Evolutionary conservation across 2,888 invertebrate genomes (phyloP).

Genomic region (Agonopterix subpropinquella): DNA sequence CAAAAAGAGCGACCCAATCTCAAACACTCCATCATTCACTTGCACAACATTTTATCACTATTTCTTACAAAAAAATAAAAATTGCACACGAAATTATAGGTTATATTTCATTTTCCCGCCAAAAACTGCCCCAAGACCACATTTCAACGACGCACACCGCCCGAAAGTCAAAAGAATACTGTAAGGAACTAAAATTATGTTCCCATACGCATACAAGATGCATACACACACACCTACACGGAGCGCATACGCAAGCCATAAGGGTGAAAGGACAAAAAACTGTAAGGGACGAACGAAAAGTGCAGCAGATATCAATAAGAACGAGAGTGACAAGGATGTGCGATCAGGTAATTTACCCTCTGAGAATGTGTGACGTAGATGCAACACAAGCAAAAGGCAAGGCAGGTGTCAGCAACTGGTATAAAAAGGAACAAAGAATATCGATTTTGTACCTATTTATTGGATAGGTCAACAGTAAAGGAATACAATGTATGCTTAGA

Average conservation of each 20-base stretch:
- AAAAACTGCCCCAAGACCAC: conserved; percentile 37
- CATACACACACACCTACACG: conserved; percentile 46
- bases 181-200: conserved; percentile 35
- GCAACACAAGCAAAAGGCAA: conserved; percentile 48
- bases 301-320: conserved; percentile 27
- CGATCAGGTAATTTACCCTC: conserved; percentile 58
- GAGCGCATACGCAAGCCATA: conserved; percentile 45
- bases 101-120: conserved; percentile 43
- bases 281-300: conserved; percentile 48
- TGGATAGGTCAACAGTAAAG: conserved; percentile 47
- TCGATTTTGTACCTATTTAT: conserved; percentile 40
- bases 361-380: conserved; percentile 59
- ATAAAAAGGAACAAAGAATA: conserved; percentile 53
- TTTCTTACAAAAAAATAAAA: conserved; percentile 14
- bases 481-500: too few species aligned
- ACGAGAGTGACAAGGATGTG: conserved; percentile 40
- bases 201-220: conserved; percentile 35
- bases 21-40: conserved; percentile 43
- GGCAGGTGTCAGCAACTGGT: conserved; percentile 60
- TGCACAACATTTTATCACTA: conserved; percentile 18
- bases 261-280: conserved; percentile 65
- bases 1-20: conserved; percentile 26
- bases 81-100: conserved; percentile 10
- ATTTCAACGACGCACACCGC: conserved; percentile 42
- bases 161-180: conserved; percentile 42